phyloP scores from a whole-genome alignment of 2,888 invertebrate genomes.

The Furcula furcula region DNA sequence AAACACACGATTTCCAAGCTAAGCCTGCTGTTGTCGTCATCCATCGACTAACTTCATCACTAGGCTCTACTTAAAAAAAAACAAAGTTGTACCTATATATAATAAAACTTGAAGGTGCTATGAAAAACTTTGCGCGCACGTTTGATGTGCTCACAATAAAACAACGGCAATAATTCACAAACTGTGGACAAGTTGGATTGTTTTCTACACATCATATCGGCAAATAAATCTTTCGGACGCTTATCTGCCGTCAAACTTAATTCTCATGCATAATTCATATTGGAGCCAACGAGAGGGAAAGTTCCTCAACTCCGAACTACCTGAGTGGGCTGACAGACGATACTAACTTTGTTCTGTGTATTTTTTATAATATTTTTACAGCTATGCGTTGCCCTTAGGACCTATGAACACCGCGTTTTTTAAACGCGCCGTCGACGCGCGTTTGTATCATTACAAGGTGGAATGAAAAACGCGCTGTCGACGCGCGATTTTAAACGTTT shows the following conservation, averaged over 20 bases:
- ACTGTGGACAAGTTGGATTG: slow-evolving; percentile 76
- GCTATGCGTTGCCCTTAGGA: no score
- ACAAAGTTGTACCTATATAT: no score
- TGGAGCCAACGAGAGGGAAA: slow-evolving; percentile 67
- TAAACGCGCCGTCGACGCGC: no score
- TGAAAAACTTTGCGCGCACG: slow-evolving; percentile 42
- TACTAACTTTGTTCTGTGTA: slow-evolving; percentile 6
- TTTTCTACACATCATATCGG: slow-evolving; percentile 79
- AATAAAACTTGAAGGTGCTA: slow-evolving; percentile 27
- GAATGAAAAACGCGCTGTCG: no score
- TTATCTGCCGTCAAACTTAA: slow-evolving; percentile 80
- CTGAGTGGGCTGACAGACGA: slow-evolving; percentile 42
- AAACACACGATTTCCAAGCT: no score
- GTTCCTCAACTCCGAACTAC: slow-evolving; percentile 49
- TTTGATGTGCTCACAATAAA: slow-evolving; percentile 73
- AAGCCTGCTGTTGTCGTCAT: no score
- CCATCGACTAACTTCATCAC: no score
- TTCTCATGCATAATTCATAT: slow-evolving; percentile 79
- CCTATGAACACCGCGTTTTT: no score
- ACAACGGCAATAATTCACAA: slow-evolving; percentile 76
- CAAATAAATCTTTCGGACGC: slow-evolving; percentile 77
- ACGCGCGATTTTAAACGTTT: no score
- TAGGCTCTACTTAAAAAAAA: no score
- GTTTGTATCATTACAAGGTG: no score
- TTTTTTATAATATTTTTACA: slow-evolving; percentile 7